Conservation (phyloP, 2,888 invertebrate genomes). For the Drosophila meridiana region DNA sequence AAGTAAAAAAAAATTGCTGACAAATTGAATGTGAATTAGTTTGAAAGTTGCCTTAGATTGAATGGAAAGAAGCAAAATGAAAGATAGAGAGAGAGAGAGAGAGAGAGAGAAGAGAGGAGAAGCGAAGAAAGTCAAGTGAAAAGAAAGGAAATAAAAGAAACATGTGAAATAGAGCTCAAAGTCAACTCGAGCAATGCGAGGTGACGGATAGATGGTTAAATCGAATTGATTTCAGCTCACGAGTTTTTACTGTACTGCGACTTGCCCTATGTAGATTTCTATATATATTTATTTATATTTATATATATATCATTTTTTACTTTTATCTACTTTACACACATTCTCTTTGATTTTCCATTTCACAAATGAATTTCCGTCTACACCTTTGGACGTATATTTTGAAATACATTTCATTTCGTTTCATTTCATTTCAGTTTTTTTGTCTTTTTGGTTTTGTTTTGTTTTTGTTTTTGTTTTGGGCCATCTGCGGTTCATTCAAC, state of each 20-base stretch:
- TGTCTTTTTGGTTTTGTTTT: neutral
- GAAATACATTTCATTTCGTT: slow-evolving; percentile 2
- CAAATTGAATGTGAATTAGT: neutral
- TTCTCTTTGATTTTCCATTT: neutral
- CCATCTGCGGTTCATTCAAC: slow-evolving; percentile 51
- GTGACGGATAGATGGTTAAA: neutral
- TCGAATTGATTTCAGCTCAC: neutral
- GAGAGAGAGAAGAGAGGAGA: neutral
- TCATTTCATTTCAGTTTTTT: neutral
- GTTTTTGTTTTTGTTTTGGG: slow-evolving; percentile 19
- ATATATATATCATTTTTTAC: neutral
- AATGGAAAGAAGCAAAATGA: neutral
- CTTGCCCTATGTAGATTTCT: neutral
- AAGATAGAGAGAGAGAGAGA: neutral
- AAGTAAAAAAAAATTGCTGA: neutral
- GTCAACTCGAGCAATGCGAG: neutral
- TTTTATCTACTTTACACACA: neutral
- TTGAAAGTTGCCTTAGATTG: neutral
- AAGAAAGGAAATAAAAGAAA: neutral
- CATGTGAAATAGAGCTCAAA: neutral
- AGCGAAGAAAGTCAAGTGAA: neutral
- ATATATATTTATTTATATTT: neutral
- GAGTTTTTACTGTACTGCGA: neutral
- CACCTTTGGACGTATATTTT: slow-evolving; percentile 32
- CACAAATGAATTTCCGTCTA: neutral